These are phyloP conservation scores for Conomelus anceps DNA, from an alignment of 2,888 invertebrate genomes.

Conservation along the genomic window DNA sequence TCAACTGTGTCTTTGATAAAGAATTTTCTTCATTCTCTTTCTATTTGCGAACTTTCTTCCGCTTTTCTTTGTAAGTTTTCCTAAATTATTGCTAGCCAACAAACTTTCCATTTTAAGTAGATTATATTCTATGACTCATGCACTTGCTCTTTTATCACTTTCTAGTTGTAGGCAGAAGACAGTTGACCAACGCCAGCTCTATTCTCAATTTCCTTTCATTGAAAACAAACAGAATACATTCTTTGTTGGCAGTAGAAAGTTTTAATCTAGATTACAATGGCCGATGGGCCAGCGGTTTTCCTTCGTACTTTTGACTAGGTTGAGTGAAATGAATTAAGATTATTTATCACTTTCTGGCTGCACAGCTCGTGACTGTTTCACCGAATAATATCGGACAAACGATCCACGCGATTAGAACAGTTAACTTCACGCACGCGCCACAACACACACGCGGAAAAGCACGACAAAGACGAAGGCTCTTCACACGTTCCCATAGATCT, in stretches of 20 bases:
- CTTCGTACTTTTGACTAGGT: neutral
- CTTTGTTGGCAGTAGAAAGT: neutral
- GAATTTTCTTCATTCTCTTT: neutral
- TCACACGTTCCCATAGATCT: neutral
- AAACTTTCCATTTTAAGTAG: neutral
- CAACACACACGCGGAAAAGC: neutral
- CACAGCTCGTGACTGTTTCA: neutral
- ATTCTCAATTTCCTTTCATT: neutral
- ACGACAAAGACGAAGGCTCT: neutral
- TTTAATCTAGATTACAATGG: neutral
- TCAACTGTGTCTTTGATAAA: neutral
- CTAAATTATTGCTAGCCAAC: neutral
- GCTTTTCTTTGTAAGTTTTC: neutral
- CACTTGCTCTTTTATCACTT: neutral
- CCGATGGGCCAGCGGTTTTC: neutral
- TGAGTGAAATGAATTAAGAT: neutral
- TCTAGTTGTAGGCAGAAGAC: too few species aligned
- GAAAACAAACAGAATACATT: neutral
- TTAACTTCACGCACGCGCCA: neutral
- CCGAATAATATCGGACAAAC: neutral
- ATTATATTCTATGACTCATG: neutral
- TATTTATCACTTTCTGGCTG: neutral
- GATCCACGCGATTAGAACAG: neutral
- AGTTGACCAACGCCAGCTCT: neutral
- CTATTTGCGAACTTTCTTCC: neutral